A percentile compares a stretch with the other conserved stretches of the same genome.
phyloP scores from a whole-genome alignment of 2,888 invertebrate species.

The Eulithis testata region DNA sequence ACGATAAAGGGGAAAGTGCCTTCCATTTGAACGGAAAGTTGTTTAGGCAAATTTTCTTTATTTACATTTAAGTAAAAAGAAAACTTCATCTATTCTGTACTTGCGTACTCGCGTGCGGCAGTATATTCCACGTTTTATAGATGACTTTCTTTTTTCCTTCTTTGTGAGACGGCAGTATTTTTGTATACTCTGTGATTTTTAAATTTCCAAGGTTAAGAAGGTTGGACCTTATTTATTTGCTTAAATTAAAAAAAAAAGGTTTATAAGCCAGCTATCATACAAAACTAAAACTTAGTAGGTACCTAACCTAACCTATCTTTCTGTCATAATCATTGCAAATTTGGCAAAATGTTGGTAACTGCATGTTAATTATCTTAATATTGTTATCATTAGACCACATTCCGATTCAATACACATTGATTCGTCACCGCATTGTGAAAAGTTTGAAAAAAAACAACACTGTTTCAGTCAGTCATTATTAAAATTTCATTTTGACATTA shows the following conservation, averaged over 20 bases:
- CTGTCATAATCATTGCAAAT: neutral
- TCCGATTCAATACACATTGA: neutral
- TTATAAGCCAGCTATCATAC: too few species aligned
- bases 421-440: neutral
- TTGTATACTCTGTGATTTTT: neutral
- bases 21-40: slow-evolving; percentile 64
- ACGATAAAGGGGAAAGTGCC: slow-evolving; percentile 58
- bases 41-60: slow-evolving; percentile 64
- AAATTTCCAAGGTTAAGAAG: too few species aligned
- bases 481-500: too few species aligned
- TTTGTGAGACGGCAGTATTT: slow-evolving; percentile 7
- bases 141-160: slow-evolving; percentile 24
- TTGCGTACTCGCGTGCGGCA: slow-evolving; percentile 40
- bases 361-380: slow-evolving; percentile 18
- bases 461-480: too few species aligned
- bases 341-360: slow-evolving; percentile 7
- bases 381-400: slow-evolving; percentile 19
- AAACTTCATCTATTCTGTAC: slow-evolving; percentile 56
- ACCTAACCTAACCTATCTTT: neutral
- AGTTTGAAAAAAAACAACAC: too few species aligned
- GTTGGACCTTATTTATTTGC: too few species aligned
- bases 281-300: too few species aligned
- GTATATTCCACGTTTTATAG: slow-evolving; percentile 51
- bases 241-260: too few species aligned
- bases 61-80: slow-evolving; percentile 57